phyloP scores from a whole-genome alignment of 2,113 vertebrate genomes.

The Pipa parva region DNA sequence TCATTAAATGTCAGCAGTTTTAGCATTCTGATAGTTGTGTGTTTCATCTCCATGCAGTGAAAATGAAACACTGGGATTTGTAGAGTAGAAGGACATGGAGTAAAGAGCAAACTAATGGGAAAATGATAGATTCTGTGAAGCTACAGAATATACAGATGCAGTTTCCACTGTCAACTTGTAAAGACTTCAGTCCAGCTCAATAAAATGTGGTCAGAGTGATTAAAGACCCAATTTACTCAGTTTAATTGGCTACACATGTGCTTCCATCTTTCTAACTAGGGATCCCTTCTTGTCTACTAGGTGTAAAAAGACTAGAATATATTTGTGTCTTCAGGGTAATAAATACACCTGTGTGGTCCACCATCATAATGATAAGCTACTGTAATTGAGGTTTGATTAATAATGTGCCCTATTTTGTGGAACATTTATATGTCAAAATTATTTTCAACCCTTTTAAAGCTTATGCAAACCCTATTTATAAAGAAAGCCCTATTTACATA shows the following conservation, averaged over 20 bases:
- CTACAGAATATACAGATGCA: background rate
- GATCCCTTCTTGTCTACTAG: conserved; percentile 10
- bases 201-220: conserved; percentile 28
- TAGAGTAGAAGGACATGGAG: background rate
- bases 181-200: conserved; percentile 26
- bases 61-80: conserved; percentile 2
- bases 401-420: no score
- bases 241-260: conserved; percentile 32
- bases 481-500: no score
- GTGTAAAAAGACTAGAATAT: conserved; percentile 6
- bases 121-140: conserved; percentile 13
- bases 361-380: background rate
- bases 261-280: conserved; percentile 12
- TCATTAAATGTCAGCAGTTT: conserved; percentile 9
- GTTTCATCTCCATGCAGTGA: conserved; percentile 18
- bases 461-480: no score
- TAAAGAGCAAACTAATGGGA: conserved; percentile 20
- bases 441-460: no score
- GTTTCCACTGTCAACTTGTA: background rate
- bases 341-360: no score
- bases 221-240: conserved; percentile 31
- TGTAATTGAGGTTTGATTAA: no score
- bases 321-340: conserved; percentile 4
- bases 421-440: no score
- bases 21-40: background rate